Conservation (phyloP, 1,140 invertebrate species). For the Acromyrmex heyeri region DNA sequence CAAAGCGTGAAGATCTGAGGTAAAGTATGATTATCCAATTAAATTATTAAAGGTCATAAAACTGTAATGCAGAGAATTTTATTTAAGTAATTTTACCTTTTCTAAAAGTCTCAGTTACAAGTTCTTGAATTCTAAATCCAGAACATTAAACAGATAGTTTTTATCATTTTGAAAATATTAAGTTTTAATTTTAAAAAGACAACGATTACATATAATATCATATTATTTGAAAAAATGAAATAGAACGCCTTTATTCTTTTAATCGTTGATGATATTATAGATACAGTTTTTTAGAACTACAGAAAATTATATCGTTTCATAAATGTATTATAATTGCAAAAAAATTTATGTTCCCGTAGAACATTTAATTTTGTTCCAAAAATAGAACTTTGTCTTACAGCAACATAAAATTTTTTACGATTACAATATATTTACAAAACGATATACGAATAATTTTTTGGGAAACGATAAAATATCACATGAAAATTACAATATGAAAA, state of each 20-base stretch:
- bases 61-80: neutral
- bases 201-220: neutral
- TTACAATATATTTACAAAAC: neutral
- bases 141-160: no score
- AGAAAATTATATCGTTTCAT: no score
- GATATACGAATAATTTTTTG: neutral
- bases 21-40: neutral
- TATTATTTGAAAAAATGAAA: neutral
- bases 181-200: neutral
- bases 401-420: neutral
- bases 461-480: neutral
- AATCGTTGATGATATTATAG: neutral
- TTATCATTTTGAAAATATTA: neutral
- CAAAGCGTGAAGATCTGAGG: neutral
- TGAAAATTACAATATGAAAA: neutral
- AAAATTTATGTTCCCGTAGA: no score
- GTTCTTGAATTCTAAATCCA: neutral
- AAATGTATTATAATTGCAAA: no score
- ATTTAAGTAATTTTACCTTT: conserved; percentile 2
- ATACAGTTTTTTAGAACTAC: no score
- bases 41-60: neutral
- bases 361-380: no score
- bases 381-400: neutral
- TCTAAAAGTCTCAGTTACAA: neutral
- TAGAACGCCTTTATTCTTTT: neutral